phyloP scores from a whole-genome alignment of 1,140 invertebrate species.

The Agrilus planipennis region DNA sequence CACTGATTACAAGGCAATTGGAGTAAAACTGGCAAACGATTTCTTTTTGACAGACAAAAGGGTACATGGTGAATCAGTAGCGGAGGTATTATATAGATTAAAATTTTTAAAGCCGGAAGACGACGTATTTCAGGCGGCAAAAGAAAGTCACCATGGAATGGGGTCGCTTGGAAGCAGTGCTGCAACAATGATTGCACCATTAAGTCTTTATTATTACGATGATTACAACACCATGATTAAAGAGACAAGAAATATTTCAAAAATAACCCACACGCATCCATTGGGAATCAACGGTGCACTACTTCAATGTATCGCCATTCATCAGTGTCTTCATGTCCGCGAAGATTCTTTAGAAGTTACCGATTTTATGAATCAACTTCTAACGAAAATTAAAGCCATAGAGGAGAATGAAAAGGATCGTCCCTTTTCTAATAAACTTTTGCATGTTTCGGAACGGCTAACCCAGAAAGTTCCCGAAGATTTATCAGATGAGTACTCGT shows the following conservation, averaged over 20 bases:
- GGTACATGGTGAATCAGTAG: constrained; percentile 53
- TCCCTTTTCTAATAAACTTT: too few species aligned
- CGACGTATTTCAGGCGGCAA: too few species aligned
- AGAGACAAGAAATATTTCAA: constrained; percentile 37
- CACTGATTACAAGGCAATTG: too few species aligned
- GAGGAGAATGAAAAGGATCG: too few species aligned
- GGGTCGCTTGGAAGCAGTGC: constrained; percentile 74
- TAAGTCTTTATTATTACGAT: constrained; percentile 49
- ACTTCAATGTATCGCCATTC: constrained; percentile 46
- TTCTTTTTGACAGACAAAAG: too few species aligned
- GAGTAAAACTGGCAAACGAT: too few species aligned
- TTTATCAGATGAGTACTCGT: too few species aligned
- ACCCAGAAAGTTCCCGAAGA: too few species aligned
- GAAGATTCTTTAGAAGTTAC: too few species aligned
- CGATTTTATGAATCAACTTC: constrained; percentile 47
- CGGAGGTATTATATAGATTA: constrained; percentile 59
- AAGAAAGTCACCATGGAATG: constrained; percentile 56
- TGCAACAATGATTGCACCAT: constrained; percentile 64
- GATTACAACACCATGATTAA: constrained; percentile 41
- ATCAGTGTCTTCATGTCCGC: constrained; percentile 41
- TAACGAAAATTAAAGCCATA: too few species aligned
- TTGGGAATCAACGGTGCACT: constrained; percentile 56
- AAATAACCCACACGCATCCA: constrained; percentile 57
- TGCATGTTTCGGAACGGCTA: too few species aligned
- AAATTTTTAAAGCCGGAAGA: too few species aligned